These are phyloP conservation scores for Meles meles DNA, from an alignment of 2,113 vertebrate species.

Conservation along the genomic window DNA sequence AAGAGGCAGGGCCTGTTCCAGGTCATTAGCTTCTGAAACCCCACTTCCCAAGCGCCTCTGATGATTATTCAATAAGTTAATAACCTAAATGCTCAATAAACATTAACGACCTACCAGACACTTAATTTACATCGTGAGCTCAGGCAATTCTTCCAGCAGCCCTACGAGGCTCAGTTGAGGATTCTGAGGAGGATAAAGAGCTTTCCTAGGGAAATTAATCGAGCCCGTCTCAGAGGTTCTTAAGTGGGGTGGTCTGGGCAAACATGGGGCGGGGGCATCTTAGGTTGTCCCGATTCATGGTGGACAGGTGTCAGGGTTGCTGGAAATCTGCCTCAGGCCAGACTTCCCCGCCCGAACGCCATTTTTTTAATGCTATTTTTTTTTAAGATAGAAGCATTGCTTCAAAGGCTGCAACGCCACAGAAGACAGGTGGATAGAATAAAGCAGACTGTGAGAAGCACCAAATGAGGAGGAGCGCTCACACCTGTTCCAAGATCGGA, in stretches of 20 bases:
- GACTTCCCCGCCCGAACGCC: neutral
- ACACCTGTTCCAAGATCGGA: fast-evolving
- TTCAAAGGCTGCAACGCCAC: neutral
- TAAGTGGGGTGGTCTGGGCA: neutral
- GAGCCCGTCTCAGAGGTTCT: neutral
- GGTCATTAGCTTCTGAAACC: neutral
- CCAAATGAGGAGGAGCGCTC: neutral
- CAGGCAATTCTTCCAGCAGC: neutral
- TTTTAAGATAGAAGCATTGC: neutral
- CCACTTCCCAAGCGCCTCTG: neutral
- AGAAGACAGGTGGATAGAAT: neutral
- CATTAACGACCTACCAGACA: neutral
- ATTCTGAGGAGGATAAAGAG: neutral
- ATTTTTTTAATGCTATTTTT: neutral
- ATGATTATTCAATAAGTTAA: neutral
- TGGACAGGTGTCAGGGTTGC: neutral
- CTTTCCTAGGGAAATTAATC: too few relatives aligned
- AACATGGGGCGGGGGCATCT: fast-evolving
- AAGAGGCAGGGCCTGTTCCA: neutral
- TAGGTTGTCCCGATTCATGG: neutral
- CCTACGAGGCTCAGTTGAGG: neutral
- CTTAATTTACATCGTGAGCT: neutral
- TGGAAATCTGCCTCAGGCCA: fast-evolving
- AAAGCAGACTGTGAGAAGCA: neutral
- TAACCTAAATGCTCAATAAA: neutral